phyloP scores from a whole-genome alignment of 1,140 invertebrate species.

The Drosophila arawakana region DNA sequence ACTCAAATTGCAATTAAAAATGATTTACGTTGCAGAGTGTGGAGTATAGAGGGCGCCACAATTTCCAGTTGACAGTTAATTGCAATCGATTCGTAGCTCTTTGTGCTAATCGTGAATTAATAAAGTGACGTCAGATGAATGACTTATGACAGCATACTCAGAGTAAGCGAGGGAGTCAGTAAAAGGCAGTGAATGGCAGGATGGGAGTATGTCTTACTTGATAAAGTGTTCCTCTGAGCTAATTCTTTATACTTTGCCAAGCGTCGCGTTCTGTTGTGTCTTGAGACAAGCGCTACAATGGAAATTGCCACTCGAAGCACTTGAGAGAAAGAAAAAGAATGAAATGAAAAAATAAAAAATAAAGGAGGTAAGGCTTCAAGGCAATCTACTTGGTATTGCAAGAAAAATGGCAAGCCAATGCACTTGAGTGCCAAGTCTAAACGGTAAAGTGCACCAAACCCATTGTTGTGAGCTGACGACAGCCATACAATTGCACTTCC shows the following conservation, averaged over 20 bases:
- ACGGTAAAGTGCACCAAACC: conserved; percentile 55
- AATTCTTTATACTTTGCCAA: conserved; percentile 37
- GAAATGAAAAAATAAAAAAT: too few relatives aligned
- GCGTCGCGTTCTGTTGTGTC: conserved; percentile 23
- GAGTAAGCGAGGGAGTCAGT: not conserved
- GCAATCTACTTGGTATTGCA: conserved; percentile 23
- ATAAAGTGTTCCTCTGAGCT: conserved; percentile 43
- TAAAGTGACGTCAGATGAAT: conserved; percentile 61
- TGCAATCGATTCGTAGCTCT: conserved; percentile 63
- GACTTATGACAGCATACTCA: conserved; percentile 54
- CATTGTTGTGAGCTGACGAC: conserved; percentile 64
- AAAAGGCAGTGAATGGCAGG: not conserved
- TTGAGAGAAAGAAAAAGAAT: conserved; percentile 18
- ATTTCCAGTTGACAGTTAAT: conserved; percentile 71
- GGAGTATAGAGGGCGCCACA: conserved; percentile 19
- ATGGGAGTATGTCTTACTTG: conserved; percentile 24
- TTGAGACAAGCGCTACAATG: conserved; percentile 51
- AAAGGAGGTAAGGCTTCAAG: conserved; percentile 8
- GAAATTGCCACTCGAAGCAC: conserved; percentile 61
- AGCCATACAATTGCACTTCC: conserved; percentile 78
- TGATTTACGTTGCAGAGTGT: conserved; percentile 65
- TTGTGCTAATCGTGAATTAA: conserved; percentile 72
- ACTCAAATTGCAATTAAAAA: conserved; percentile 79
- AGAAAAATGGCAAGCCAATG: conserved; percentile 46
- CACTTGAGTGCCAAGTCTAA: conserved; percentile 61